These are phyloP conservation scores for Gambusia holbrooki DNA, from an alignment of 2,113 vertebrate species.

Conservation along the genomic window DNA sequence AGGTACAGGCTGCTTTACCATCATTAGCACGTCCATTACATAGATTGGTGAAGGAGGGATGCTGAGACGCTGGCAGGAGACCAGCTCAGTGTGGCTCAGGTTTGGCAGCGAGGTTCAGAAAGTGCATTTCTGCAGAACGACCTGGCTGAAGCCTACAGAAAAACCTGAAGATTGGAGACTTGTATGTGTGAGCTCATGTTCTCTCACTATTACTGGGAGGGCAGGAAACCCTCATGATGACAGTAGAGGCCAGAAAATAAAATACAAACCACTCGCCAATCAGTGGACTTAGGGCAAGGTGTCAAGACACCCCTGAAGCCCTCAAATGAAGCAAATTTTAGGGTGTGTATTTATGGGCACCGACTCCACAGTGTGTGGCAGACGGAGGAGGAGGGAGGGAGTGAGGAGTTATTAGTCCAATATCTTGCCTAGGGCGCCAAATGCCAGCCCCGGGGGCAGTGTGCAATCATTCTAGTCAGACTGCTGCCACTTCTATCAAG, in stretches of 20 bases:
- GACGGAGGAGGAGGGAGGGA: slow-evolving; percentile 1
- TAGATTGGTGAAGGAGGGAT: slow-evolving; percentile 65
- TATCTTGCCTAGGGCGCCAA: slow-evolving; percentile 71
- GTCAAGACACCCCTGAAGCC: background rate
- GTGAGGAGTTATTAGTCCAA: slow-evolving; percentile 65
- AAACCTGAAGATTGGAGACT: slow-evolving; percentile 29
- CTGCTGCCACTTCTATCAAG: slow-evolving; percentile 61
- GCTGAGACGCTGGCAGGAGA: slow-evolving; percentile 61
- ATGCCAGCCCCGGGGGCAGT: slow-evolving; percentile 68
- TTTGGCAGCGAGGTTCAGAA: slow-evolving; percentile 53
- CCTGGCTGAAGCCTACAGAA: slow-evolving; percentile 25
- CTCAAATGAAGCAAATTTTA: slow-evolving; percentile 3
- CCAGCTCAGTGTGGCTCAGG: slow-evolving; percentile 58
- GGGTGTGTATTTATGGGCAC: background rate
- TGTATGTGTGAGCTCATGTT: slow-evolving; percentile 18
- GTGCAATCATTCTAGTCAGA: slow-evolving; percentile 55
- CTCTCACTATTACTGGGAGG: slow-evolving; percentile 14
- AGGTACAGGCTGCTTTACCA: slow-evolving; percentile 56
- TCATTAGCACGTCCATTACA: slow-evolving; percentile 71
- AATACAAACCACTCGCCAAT: background rate
- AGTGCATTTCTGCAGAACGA: slow-evolving; percentile 38
- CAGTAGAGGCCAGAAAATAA: background rate
- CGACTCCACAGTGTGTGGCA: background rate
- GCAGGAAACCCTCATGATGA: slow-evolving; percentile 14
- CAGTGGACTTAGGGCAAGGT: slow-evolving; percentile 1